Base-by-base conservation (phyloP, 1,140 invertebrate genomes). In the Nasonia giraulti region DNA sequence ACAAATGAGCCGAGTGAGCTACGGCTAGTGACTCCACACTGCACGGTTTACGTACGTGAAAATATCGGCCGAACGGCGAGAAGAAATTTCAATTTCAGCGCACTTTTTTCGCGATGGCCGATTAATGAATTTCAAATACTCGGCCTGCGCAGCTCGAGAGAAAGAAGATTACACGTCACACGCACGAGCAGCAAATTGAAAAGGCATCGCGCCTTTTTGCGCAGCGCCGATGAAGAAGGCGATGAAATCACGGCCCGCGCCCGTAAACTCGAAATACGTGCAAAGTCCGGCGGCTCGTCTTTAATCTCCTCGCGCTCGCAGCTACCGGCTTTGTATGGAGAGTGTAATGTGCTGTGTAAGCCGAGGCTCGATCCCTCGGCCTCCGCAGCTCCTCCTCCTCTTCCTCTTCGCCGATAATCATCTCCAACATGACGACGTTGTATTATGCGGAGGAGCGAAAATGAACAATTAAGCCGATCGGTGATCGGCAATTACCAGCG, bases 101-200 rank as follows among this genome's bases (percentile, higher is more conserved):
- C 33, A 37, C 33, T 37, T 37, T 40, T 31, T 88, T 87, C 88
- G 89, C 78, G 37, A 84, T 82, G 80, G 86, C 84, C 50, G 31
- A 17, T 27, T 33, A 71, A 71, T 33, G 31, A 71, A 71, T 69
- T 17, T 55, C 50, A 55, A 55, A 55, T 55, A 55, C 14, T 55
- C n/a, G 68, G 68, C 12, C 68, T 3, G 4, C n/a, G 6, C 33
- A 37, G 33, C 33, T 37, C 33, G n/a, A 27, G 68, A 69, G 68
- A 69, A 27, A 27, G 17, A 55, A 55, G 50, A 55, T 55, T 55
- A 14, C 50, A 14, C 11, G 27, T 27, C 27, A 37, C 47, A 27
- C 27, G 27, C 47, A 55, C 20, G 40, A 8, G 5, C 55, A 62
- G 55, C 20, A 62, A 62, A 62, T 62, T 62, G 55, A 62, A 62